A percentile compares a stretch with the other conserved stretches of the same genome.
Evolutionary conservation across 2,113 vertebrate genomes (phyloP).

Genomic region (Rhabdornis inornatus): DNA sequence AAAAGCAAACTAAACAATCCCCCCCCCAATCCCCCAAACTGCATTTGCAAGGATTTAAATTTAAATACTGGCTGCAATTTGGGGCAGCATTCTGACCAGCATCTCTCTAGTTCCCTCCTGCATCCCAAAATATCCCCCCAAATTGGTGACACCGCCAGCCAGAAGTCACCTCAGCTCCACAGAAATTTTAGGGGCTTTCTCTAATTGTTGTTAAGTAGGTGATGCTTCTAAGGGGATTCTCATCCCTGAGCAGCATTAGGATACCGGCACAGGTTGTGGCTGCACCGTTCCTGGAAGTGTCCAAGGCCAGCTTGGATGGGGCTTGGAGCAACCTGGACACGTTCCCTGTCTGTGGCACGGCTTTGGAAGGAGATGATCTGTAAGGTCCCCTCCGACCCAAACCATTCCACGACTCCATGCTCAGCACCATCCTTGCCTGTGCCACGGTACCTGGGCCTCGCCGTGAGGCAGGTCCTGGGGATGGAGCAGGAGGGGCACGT

Average conservation of each 20-base stretch:
- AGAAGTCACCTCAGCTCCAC: neutral
- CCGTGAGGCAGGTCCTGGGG: conserved; percentile 64
- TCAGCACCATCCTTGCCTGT: neutral
- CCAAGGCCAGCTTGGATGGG: neutral
- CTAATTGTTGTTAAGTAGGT: neutral
- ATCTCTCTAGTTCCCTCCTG: neutral
- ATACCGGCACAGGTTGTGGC: neutral
- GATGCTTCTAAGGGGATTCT: neutral
- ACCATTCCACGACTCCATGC: accelerated
- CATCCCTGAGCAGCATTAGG: neutral
- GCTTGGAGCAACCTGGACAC: neutral
- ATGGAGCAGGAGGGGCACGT: conserved; percentile 82
- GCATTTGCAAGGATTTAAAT: neutral
- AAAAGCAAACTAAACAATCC: neutral
- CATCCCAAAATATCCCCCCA: neutral
- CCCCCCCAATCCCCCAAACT: accelerated
- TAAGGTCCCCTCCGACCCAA: neutral
- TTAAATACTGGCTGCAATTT: accelerated
- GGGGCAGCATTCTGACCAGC: neutral
- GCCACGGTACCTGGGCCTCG: neutral
- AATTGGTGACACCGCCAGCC: accelerated
- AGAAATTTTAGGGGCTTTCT: neutral
- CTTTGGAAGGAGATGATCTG: neutral
- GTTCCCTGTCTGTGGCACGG: neutral
- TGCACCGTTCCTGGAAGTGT: neutral